phyloP scores from a whole-genome alignment of 2,888 invertebrate genomes.

The Eutolmus rufibarbis region DNA sequence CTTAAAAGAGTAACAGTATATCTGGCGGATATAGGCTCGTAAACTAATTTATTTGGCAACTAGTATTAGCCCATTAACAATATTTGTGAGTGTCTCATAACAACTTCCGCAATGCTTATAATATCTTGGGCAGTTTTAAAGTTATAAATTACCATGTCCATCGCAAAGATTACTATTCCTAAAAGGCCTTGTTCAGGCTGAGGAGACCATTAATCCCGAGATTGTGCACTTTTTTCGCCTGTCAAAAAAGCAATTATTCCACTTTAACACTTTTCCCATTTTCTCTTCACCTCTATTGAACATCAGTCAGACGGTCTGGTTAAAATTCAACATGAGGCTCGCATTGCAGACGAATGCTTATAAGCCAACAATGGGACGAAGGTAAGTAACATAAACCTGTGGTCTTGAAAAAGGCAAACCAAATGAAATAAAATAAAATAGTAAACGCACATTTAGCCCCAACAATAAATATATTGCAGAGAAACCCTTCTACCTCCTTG shows the following conservation, averaged over 20 bases:
- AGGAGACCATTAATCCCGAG: conserved; percentile 22
- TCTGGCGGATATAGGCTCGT: too few relatives aligned
- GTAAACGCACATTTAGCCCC: conserved; percentile 27
- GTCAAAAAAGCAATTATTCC: conserved; percentile 38
- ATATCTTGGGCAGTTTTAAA: conserved; percentile 28
- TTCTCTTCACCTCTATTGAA: conserved; percentile 43
- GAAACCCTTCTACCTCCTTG: conserved; percentile 24
- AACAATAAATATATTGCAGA: conserved; percentile 30
- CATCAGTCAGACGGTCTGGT: conserved; percentile 42
- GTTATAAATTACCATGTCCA: conserved; percentile 28
- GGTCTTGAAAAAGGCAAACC: neutral
- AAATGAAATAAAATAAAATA: conserved; percentile 9
- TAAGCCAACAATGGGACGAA: neutral
- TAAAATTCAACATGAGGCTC: conserved; percentile 8
- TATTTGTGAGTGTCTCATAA: neutral
- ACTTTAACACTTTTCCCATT: conserved; percentile 44
- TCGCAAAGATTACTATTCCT: neutral
- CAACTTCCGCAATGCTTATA: neutral
- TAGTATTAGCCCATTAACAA: neutral
- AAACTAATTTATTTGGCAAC: too few relatives aligned
- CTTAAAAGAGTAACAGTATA: too few relatives aligned
- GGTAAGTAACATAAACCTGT: conserved; percentile 17
- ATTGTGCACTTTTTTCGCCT: conserved; percentile 33
- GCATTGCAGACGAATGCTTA: conserved; percentile 8
- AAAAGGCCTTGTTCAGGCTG: conserved; percentile 19